A percentile compares a stretch with the other conserved stretches of the same genome.
Evolutionary conservation across 2,113 vertebrate genomes (phyloP).

Genomic region (Tor tambroides): DNA sequence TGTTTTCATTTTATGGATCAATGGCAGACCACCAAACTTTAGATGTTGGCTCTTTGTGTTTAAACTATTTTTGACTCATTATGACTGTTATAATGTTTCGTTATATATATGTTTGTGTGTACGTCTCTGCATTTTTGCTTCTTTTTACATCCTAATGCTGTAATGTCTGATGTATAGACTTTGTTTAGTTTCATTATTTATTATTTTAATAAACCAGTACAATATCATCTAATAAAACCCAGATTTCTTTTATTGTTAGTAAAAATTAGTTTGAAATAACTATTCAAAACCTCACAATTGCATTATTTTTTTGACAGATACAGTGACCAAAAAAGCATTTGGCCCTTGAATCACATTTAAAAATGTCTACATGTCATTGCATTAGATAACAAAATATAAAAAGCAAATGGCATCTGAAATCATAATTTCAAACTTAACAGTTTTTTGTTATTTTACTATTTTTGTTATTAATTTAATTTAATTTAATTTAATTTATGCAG

Average conservation of each 20-base stretch:
- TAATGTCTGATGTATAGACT: background rate
- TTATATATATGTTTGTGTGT: background rate
- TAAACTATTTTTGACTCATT: background rate
- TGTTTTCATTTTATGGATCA: background rate
- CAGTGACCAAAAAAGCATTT: background rate
- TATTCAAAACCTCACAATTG: background rate
- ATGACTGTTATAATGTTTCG: background rate
- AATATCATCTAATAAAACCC: background rate
- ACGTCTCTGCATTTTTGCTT: background rate
- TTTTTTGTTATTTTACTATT: too few species aligned
- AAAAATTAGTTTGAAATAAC: too few species aligned
- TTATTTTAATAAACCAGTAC: background rate
- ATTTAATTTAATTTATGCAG: background rate
- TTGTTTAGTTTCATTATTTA: background rate
- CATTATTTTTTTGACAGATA: background rate
- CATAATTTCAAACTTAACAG: too few species aligned
- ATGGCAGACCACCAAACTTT: background rate
- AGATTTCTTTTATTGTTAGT: background rate
- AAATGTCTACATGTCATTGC: background rate
- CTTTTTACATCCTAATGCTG: background rate
- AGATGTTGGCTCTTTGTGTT: background rate
- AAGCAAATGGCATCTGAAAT: background rate
- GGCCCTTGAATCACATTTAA: background rate
- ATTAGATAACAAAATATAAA: background rate
- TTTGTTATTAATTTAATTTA: background rate